Percentiles rank a stretch among this genome's conserved stretches.
phyloP scores from a whole-genome alignment of 1,140 invertebrate genomes.

The Hylyphantes graminicola region DNA sequence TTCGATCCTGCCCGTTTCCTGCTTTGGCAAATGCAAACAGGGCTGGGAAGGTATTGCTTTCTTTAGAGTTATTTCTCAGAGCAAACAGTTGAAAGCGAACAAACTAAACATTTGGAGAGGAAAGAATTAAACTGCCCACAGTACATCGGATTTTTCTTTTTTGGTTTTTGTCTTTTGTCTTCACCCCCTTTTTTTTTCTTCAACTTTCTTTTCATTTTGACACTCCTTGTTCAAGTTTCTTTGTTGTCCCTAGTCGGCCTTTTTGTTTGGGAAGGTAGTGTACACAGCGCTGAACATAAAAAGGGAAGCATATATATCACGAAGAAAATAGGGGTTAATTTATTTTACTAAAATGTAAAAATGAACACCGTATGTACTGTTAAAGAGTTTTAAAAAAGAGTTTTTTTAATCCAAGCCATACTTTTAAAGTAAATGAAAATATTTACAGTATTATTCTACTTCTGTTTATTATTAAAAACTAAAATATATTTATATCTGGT shows the following conservation, averaged over 20 bases:
- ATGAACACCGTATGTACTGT: too few relatives aligned
- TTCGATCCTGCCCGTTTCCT: not conserved
- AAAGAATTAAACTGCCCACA: not conserved
- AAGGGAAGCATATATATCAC: not conserved
- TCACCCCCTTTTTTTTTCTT: not conserved
- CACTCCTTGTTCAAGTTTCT: constrained; percentile 13
- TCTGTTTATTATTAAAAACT: too few relatives aligned
- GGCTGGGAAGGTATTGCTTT: constrained; percentile 17
- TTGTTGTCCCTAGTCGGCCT: not conserved
- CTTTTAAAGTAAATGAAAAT: too few relatives aligned
- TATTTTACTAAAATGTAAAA: too few relatives aligned
- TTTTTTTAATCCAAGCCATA: too few relatives aligned
- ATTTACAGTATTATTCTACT: too few relatives aligned
- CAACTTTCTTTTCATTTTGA: constrained; percentile 18
- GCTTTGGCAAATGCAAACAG: constrained; percentile 13
- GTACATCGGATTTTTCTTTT: constrained; percentile 5
- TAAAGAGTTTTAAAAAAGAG: too few relatives aligned
- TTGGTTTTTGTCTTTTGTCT: not conserved
- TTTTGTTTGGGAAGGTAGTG: not conserved
- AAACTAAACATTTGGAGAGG: constrained; percentile 29
- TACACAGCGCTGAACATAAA: constrained; percentile 6
- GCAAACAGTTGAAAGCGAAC: constrained; percentile 44
- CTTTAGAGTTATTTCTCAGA: constrained; percentile 17
- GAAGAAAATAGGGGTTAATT: not conserved
- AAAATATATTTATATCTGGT: too few relatives aligned